A percentile compares a stretch with the other conserved stretches of the same genome.
phyloP scores from a whole-genome alignment of 2,113 vertebrate species.

The Copsychus sechellarum region DNA sequence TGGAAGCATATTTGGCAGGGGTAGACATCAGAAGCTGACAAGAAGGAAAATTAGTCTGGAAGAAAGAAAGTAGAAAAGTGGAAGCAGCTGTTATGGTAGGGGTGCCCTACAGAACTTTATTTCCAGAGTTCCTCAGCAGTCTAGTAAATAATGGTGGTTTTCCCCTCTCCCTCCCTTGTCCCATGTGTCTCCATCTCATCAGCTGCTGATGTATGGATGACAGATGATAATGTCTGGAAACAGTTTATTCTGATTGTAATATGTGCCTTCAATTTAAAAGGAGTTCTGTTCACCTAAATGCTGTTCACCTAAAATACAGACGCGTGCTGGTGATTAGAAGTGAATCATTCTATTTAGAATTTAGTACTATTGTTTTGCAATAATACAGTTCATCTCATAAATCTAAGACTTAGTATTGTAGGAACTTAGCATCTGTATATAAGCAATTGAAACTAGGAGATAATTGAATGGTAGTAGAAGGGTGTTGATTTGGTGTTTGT shows the following conservation, averaged over 20 bases:
- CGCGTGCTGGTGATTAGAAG: not conserved
- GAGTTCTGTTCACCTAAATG: not conserved
- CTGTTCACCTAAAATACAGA: not conserved
- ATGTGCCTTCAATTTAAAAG: not conserved
- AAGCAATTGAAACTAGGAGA: not conserved
- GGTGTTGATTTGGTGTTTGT: not conserved
- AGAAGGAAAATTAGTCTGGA: not conserved
- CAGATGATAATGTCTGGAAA: not conserved
- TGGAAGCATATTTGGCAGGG: not conserved
- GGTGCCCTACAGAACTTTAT: not conserved
- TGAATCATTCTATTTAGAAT: not conserved
- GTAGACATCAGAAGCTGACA: not conserved
- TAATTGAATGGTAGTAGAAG: not conserved
- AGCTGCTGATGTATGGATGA: not conserved
- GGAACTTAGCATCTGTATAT: not conserved
- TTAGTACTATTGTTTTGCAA: not conserved
- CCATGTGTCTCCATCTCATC: not conserved
- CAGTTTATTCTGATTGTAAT: not conserved
- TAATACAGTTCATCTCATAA: not conserved
- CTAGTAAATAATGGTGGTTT: not conserved
- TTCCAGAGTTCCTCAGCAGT: not conserved
- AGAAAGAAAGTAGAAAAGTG: not conserved
- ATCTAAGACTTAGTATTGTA: not conserved
- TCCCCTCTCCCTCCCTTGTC: not conserved
- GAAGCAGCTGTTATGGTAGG: not conserved